These are phyloP conservation scores for Zaprionus inermis DNA, from an alignment of 1,140 invertebrate species.

Conservation along the genomic window DNA sequence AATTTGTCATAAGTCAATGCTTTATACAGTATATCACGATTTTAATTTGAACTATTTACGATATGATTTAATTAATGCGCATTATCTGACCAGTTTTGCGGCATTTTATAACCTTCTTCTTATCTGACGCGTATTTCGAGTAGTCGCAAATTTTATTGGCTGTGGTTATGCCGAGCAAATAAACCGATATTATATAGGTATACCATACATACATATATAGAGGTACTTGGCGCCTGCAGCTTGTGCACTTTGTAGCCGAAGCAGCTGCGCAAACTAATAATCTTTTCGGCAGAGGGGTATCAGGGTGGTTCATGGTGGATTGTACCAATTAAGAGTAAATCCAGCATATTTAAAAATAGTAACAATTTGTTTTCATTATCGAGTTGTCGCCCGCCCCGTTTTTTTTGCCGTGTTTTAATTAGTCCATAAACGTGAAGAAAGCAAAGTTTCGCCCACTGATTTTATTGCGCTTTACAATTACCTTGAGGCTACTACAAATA, in stretches of 20 bases:
- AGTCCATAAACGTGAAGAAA: slow-evolving; percentile 22
- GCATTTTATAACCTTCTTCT: slow-evolving; percentile 23
- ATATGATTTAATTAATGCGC: slow-evolving; percentile 53
- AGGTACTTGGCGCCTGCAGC: slow-evolving; percentile 34
- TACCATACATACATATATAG: slow-evolving; percentile 2
- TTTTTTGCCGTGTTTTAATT: slow-evolving; percentile 49
- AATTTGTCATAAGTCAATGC: slow-evolving; percentile 17
- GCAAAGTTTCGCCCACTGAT: slow-evolving; percentile 24
- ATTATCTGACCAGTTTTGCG: slow-evolving; percentile 52
- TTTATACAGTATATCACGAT: neutral
- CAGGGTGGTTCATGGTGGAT: slow-evolving; percentile 18
- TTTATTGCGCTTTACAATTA: slow-evolving; percentile 66
- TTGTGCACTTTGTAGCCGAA: slow-evolving; percentile 46
- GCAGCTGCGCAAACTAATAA: slow-evolving; percentile 57
- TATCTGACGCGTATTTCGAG: slow-evolving; percentile 54
- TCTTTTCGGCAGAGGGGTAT: neutral
- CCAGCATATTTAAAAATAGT: slow-evolving; percentile 64
- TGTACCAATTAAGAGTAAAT: slow-evolving; percentile 50
- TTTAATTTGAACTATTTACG: slow-evolving; percentile 52
- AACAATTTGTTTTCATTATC: slow-evolving; percentile 74
- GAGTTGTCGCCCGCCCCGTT: no score
- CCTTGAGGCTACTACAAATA: slow-evolving; percentile 53
- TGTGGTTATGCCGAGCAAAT: slow-evolving; percentile 15
- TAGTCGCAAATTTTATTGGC: slow-evolving; percentile 57
- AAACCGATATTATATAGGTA: slow-evolving; percentile 1